Base-by-base conservation (phyloP, 2,113 vertebrate species). In the Arenaria interpres region DNA sequence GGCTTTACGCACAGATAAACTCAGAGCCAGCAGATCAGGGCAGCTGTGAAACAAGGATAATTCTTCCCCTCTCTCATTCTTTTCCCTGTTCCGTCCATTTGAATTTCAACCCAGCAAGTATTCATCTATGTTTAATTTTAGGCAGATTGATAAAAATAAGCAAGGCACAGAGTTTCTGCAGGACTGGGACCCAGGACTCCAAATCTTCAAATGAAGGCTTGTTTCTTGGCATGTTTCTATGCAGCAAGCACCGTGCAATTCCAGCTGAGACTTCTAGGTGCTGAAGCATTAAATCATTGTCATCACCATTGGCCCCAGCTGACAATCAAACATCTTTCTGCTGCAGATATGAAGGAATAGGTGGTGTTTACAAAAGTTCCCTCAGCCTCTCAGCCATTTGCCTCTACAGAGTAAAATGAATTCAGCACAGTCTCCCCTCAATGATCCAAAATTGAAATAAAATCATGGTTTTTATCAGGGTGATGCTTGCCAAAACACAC, bases 1-100 rank as follows among this genome's bases (percentile, higher is more conserved):
- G 84, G 72, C 84, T 93, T 56, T 64, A 48, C 59, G 84, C 94
- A 78, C 91, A 79, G 87, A 96, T 79, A 53, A 79, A 76, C 89
- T 51, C 66, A 2, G 45, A 89, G 85, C 84, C 87, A 89, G 80
- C 53, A 60, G 93, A 92, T 82, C 76, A 79, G 91, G 89, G 84
- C 80, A 73, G 87, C 94, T 91, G 92, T 59, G 59, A 85, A 80
- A 88, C 1, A 18, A 89, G 84, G 53, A 81, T 39, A 77, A 46
- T 75, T 91, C 84, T 72, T 66, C 33, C 63, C 21, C 6, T 60
- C 45, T 69, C 32, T 30, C 77, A 62, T 33, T n/a, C 66, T 91
- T 35, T 59, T 82, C 33, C 74, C 84, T 59, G 23, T 30, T 41
- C 71, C 63, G 67, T 33, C 17, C 51, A 4, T 90, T 60, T 90